Evolutionary conservation across 2,113 vertebrate genomes (phyloP), one percentile per base, ranked within the genome.

Genomic region (Motacilla alba): DNA sequence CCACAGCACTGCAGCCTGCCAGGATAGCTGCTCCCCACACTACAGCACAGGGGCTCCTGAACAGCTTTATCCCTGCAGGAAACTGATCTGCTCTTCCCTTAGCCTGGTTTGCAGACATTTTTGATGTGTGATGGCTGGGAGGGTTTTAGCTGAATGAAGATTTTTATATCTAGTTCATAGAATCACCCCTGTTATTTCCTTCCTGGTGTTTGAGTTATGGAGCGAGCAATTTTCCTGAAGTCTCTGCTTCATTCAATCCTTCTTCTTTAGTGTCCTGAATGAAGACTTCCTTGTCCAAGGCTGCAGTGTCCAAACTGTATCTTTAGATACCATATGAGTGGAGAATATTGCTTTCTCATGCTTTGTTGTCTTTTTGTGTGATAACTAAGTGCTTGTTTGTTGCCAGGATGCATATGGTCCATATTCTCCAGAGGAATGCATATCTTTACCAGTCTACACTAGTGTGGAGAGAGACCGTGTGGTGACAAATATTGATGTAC

Each of bases 391-490:
- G 14, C 13, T 82, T 85, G 13, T 91, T 75, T 95, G 70, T 93
- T 87, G 70, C 41, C 97, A 99, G 99, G 97, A 80, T 68, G 95
- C 98, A 2, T 95, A 96, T 39, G 98, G 98, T 37, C 98, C 98
- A 1, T 98, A 98, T 64, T 92, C 98, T 72, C 95, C 98, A 5
- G 99, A 98, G 13, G 99, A 99, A 72, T 98, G 97, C 79, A 99
- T 99, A 83, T 99, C 98, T 74, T 92, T 99, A 91, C 99, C 99
- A 13, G 95, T 99, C 62, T 99, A 99, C 87, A 96, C 97, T 8
- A 99, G 98, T 26, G 83, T 98, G 6, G 99, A 99, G 94, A 97
- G 99, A 87, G 98, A 98, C 44, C 98, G 98, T 46, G 98, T 99
- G 95, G 99, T 99, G 41, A 98, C 98, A 66, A 99, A 99, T 75